phyloP scores from a whole-genome alignment of 1,140 invertebrate species.

The Plectrocnemia conspersa region DNA sequence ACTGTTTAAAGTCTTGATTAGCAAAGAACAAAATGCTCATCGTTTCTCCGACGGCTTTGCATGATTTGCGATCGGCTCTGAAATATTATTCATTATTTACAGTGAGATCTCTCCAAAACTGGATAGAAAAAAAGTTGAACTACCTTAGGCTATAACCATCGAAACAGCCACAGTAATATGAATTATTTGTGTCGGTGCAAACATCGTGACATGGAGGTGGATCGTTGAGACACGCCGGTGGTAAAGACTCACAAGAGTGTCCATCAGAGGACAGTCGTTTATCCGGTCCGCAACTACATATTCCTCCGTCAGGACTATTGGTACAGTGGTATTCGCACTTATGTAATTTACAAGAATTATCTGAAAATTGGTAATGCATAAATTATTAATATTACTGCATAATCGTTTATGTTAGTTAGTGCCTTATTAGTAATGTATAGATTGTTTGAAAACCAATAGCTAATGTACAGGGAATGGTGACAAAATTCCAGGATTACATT shows the following conservation, averaged over 20 bases:
- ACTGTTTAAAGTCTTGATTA: constrained; percentile 51
- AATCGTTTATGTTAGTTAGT: neutral
- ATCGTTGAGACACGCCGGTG: constrained; percentile 10
- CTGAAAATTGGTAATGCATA: too few species aligned
- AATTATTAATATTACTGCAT: too few species aligned
- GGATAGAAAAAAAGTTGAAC: neutral
- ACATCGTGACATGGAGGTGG: constrained; percentile 47
- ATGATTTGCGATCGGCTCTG: constrained; percentile 61
- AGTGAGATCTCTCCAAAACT: neutral
- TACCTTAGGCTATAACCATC: constrained; percentile 66
- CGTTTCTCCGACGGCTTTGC: constrained; percentile 59
- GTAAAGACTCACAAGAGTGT: constrained; percentile 43
- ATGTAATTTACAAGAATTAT: constrained; percentile 57
- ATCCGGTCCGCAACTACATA: constrained; percentile 64
- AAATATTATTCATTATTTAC: constrained; percentile 30
- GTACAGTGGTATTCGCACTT: constrained; percentile 60
- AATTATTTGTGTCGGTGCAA: constrained; percentile 43
- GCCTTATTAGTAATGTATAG: too few species aligned
- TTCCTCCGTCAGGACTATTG: constrained; percentile 62
- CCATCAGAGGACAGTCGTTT: constrained; percentile 51
- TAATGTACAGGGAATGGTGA: too few species aligned
- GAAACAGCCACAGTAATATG: constrained; percentile 66
- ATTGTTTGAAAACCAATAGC: too few species aligned
- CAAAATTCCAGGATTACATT: too few species aligned
- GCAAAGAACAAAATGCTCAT: constrained; percentile 50